A percentile compares a stretch with the other conserved stretches of the same genome.
Conservation (phyloP, 92 coral and sea anemone genomes). For the Plumapathes pennacea region DNA sequence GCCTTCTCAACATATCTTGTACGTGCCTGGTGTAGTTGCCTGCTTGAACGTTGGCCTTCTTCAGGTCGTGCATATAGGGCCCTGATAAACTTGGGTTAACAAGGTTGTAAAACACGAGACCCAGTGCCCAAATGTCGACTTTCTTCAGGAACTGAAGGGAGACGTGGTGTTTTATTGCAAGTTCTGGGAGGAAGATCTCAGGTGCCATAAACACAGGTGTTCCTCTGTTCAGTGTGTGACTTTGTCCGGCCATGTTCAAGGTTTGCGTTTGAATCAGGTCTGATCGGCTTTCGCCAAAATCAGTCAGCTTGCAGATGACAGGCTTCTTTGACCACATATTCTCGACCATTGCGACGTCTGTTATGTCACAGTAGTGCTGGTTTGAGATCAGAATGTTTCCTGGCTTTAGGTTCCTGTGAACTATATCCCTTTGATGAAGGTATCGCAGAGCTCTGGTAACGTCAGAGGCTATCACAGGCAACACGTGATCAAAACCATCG, state of each 20-base stretch:
- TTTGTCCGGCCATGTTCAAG: background rate
- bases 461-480: background rate
- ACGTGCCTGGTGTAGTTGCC: background rate
- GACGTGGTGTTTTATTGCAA: background rate
- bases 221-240: background rate
- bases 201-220: conserved; percentile 17
- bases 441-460: conserved; percentile 2
- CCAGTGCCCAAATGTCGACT: conserved; percentile 15
- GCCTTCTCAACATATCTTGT: conserved; percentile 12
- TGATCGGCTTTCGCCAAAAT: conserved; percentile 10
- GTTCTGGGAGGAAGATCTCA: conserved; percentile 1
- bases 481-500: background rate
- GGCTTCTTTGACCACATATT: background rate
- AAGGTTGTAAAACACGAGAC: background rate
- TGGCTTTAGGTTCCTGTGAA: conserved; percentile 4
- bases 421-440: conserved; percentile 1
- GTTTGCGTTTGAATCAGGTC: conserved; percentile 2
- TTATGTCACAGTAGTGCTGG: background rate
- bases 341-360: background rate
- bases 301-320: conserved; percentile 6
- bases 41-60: background rate
- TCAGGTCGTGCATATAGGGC: conserved; percentile 18
- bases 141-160: background rate
- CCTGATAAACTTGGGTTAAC: conserved; percentile 8
- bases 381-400: conserved; percentile 5